Evolutionary conservation across 2,888 invertebrate species (phyloP).

Genomic region (Barypeithes pellucidus): DNA sequence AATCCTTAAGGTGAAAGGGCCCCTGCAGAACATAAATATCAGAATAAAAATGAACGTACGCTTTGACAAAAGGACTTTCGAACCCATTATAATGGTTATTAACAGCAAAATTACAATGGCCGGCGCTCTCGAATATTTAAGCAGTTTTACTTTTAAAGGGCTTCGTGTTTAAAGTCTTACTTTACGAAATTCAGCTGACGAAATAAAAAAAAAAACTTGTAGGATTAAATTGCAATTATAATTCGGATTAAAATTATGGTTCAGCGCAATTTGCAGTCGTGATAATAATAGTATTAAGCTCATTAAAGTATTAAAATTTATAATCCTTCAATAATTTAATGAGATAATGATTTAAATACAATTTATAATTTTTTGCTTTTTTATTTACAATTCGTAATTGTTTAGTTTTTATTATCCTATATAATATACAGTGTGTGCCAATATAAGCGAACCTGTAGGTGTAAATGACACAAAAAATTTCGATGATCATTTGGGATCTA

Average conservation of each 20-base stretch:
- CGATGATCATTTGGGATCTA: no score
- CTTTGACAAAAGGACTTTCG: slow-evolving; percentile 15
- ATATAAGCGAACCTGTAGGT: no score
- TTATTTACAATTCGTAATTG: no score
- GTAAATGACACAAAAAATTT: no score
- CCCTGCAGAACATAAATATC: slow-evolving; percentile 7
- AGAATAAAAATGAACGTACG: slow-evolving; percentile 17
- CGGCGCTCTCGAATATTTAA: slow-evolving; percentile 6
- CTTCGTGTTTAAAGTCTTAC: slow-evolving; percentile 12
- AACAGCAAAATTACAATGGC: slow-evolving; percentile 15
- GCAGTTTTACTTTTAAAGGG: slow-evolving; percentile 4
- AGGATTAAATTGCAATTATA: slow-evolving; percentile 13
- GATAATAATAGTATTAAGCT: not conserved
- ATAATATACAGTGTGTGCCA: no score
- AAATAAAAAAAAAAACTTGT: not conserved
- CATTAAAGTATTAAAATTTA: no score
- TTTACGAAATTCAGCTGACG: slow-evolving; percentile 6
- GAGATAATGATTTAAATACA: no score
- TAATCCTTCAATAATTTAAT: no score
- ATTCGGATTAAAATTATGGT: slow-evolving; percentile 10
- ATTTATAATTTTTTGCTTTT: no score
- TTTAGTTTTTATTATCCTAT: no score
- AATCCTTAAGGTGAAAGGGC: not conserved
- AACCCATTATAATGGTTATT: slow-evolving; percentile 18
- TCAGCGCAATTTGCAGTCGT: not conserved